phyloP scores from a whole-genome alignment of 2,888 invertebrate genomes.

The Ormyrus nitidulus region DNA sequence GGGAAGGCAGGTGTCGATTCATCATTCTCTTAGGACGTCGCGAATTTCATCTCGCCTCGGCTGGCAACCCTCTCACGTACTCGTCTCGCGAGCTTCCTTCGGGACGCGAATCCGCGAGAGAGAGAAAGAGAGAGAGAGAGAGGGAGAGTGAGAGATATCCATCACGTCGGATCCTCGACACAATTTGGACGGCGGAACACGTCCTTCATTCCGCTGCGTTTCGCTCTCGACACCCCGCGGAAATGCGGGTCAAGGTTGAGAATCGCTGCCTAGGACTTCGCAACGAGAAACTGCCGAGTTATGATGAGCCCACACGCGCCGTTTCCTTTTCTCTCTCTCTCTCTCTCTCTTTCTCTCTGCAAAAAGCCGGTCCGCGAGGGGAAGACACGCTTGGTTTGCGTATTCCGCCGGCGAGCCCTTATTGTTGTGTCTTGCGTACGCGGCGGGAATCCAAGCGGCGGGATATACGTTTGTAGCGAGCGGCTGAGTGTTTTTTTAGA shows the following conservation, averaged over 20 bases:
- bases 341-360: too few species aligned
- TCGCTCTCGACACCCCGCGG: slow-evolving; percentile 26
- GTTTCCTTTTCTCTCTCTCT: too few species aligned
- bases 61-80: slow-evolving; percentile 22
- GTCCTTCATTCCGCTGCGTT: slow-evolving; percentile 64
- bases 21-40: not conserved
- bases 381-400: not conserved
- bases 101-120: not conserved
- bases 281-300: slow-evolving; percentile 23
- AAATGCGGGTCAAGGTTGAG: slow-evolving; percentile 71
- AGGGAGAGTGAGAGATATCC: slow-evolving; percentile 57
- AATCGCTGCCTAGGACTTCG: slow-evolving; percentile 57
- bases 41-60: not conserved
- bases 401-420: slow-evolving; percentile 29
- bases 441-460: slow-evolving; percentile 1
- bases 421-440: slow-evolving; percentile 20
- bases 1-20: slow-evolving; percentile 17
- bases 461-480: too few species aligned
- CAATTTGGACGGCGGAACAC: slow-evolving; percentile 66
- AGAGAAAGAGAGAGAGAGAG: not conserved
- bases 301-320: not conserved
- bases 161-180: slow-evolving; percentile 69
- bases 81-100: too few species aligned
- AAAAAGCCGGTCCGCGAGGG: too few species aligned
- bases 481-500: too few species aligned